A percentile compares a stretch with the other conserved stretches of the same genome.
Evolutionary conservation across 2,888 invertebrate species (phyloP).

Genomic region (Nematopogon swammerdamellus): DNA sequence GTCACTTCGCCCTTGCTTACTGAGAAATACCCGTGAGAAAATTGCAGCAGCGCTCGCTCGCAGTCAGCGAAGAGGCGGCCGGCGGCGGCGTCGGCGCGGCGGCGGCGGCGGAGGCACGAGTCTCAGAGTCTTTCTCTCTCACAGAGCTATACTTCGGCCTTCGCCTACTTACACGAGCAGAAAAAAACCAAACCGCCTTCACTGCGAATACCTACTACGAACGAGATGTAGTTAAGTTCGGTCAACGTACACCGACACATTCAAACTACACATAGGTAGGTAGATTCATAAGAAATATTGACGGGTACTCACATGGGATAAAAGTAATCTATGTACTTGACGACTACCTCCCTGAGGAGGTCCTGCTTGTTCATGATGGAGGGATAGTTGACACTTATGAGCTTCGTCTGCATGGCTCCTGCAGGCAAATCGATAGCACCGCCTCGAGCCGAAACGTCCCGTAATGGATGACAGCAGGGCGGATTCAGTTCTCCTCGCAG

Average conservation of each 20-base stretch:
- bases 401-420: slow-evolving; percentile 54
- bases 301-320: slow-evolving; percentile 62
- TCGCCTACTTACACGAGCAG: background rate
- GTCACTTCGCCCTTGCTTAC: too few relatives aligned
- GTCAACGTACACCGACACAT: background rate
- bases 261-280: background rate
- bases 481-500: background rate
- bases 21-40: too few relatives aligned
- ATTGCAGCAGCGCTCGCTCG: background rate
- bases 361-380: slow-evolving; percentile 65
- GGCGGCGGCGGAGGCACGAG: too few relatives aligned
- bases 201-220: too few relatives aligned
- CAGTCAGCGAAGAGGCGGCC: too few relatives aligned
- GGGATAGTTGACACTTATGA: slow-evolving; percentile 60
- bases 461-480: background rate
- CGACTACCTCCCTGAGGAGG: slow-evolving; percentile 65
- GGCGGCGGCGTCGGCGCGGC: too few relatives aligned
- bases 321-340: slow-evolving; percentile 70
- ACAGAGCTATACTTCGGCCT: background rate
- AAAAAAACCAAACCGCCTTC: background rate
- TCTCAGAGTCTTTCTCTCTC: background rate
- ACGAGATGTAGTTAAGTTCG: too few relatives aligned
- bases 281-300: slow-evolving; percentile 16
- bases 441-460: slow-evolving; percentile 1
- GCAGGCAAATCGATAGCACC: slow-evolving; percentile 11